These are phyloP conservation scores for Oligia strigilis DNA, from an alignment of 2,888 invertebrate genomes.

Conservation along the genomic window DNA sequence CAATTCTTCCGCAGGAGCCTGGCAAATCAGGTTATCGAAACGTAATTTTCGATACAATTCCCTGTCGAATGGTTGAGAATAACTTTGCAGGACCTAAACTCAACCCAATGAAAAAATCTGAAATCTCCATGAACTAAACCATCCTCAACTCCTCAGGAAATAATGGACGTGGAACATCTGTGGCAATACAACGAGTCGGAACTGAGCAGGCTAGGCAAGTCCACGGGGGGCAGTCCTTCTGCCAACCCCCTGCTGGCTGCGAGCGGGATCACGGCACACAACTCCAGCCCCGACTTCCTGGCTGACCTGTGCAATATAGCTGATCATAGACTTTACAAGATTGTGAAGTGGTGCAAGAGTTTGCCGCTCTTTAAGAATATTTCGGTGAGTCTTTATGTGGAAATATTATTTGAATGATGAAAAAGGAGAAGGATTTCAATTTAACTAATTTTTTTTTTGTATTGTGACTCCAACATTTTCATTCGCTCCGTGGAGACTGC, in stretches of 20 bases:
- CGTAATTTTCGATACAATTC: too few relatives aligned
- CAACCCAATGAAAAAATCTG: not conserved
- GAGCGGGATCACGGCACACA: constrained; percentile 89
- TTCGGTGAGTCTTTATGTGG: constrained; percentile 91
- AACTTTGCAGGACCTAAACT: not conserved
- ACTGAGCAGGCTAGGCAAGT: constrained; percentile 91
- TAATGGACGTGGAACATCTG: constrained; percentile 98
- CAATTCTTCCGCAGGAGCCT: too few relatives aligned
- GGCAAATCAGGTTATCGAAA: too few relatives aligned
- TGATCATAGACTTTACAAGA: constrained; percentile 98
- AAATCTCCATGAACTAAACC: not conserved
- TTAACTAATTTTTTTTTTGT: not conserved
- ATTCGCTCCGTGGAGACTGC: not conserved
- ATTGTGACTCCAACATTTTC: not conserved
- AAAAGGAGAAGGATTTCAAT: not conserved
- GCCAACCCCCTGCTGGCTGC: constrained; percentile 87
- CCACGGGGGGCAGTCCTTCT: constrained; percentile 80
- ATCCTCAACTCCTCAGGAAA: constrained; percentile 91
- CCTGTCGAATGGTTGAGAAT: too few relatives aligned
- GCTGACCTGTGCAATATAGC: constrained; percentile 98
- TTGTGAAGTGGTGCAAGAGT: constrained; percentile 99
- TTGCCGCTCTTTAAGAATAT: constrained; percentile 99
- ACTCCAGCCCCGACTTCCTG: constrained; percentile 95
- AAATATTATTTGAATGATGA: not conserved
- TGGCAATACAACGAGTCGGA: constrained; percentile 98